Percentiles rank a stretch among this genome's conserved stretches.
phyloP scores from a whole-genome alignment of 1,140 invertebrate species.

The Drosophila carrolli region DNA sequence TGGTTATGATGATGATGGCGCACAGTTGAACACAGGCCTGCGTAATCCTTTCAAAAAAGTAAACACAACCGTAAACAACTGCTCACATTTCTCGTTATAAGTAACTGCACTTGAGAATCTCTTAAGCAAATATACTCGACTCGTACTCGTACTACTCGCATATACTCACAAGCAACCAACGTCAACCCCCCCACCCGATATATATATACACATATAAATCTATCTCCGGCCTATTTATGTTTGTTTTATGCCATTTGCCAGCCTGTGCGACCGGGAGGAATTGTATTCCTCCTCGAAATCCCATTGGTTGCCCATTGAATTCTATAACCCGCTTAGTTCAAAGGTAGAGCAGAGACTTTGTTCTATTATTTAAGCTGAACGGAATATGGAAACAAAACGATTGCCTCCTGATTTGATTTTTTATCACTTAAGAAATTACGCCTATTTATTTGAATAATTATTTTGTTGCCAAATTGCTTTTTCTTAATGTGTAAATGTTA shows the following conservation, averaged over 20 bases:
- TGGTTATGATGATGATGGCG: constrained; percentile 48
- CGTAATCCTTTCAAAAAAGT: constrained; percentile 82
- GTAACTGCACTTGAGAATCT: constrained; percentile 58
- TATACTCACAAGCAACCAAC: constrained; percentile 9
- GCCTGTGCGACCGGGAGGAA: constrained; percentile 23
- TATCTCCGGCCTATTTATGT: constrained; percentile 28
- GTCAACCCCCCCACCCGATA: not conserved
- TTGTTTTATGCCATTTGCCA: constrained; percentile 43
- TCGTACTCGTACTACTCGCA: constrained; percentile 8
- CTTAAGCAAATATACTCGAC: constrained; percentile 51
- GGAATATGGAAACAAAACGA: not conserved
- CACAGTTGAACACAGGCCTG: constrained; percentile 80
- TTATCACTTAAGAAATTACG: not conserved
- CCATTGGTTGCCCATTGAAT: constrained; percentile 33
- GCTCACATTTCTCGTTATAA: constrained; percentile 49
- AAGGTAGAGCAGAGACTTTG: constrained; percentile 25
- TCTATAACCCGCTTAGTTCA: constrained; percentile 41
- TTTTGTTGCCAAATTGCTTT: not conserved
- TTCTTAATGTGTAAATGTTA: too few relatives aligned
- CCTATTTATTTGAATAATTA: not conserved
- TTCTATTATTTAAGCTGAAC: constrained; percentile 3
- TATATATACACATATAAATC: not conserved
- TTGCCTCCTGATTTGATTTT: constrained; percentile 1
- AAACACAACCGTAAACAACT: constrained; percentile 64
- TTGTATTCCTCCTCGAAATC: constrained; percentile 12